Evolutionary conservation across 1,140 invertebrate genomes (phyloP).

Genomic region (Augochlora pura): DNA sequence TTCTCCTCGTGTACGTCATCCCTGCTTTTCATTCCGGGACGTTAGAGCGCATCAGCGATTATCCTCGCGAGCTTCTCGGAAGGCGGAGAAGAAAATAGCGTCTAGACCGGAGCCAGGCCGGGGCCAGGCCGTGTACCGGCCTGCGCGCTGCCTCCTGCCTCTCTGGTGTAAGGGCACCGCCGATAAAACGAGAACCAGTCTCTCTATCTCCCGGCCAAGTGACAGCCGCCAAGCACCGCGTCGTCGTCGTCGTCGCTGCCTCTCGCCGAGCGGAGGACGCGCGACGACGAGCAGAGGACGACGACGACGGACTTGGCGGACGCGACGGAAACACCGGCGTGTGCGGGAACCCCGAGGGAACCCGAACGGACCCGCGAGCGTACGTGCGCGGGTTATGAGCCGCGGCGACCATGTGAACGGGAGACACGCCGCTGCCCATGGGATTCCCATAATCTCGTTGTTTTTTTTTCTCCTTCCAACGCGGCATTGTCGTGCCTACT

Average conservation of each 20-base stretch:
- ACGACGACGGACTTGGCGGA: too few species aligned
- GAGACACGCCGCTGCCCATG: slow-evolving; percentile 19
- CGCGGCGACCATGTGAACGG: slow-evolving; percentile 15
- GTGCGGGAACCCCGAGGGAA: too few species aligned
- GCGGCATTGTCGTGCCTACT: slow-evolving; percentile 51
- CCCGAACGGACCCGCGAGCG: background rate
- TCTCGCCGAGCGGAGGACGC: slow-evolving; percentile 4
- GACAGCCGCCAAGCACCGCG: slow-evolving; percentile 35
- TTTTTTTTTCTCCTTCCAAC: too few species aligned
- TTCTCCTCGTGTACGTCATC: slow-evolving; percentile 33
- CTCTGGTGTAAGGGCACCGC: slow-evolving; percentile 14
- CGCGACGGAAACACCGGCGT: too few species aligned
- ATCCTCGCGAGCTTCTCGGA: slow-evolving; percentile 34
- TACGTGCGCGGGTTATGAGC: slow-evolving; percentile 53
- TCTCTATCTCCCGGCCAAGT: slow-evolving; percentile 47
- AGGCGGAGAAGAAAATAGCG: slow-evolving; percentile 38
- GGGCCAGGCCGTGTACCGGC: background rate
- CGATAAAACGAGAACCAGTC: slow-evolving; percentile 57
- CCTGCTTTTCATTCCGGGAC: slow-evolving; percentile 38
- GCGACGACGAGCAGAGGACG: background rate
- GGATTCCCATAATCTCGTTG: slow-evolving; percentile 66
- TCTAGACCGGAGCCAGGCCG: background rate
- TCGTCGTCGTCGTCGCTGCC: background rate
- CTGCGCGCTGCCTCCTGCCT: background rate
- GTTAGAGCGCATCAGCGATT: slow-evolving; percentile 33